Conservation (phyloP, 2,888 invertebrate genomes). For the Drosophila birchii region DNA sequence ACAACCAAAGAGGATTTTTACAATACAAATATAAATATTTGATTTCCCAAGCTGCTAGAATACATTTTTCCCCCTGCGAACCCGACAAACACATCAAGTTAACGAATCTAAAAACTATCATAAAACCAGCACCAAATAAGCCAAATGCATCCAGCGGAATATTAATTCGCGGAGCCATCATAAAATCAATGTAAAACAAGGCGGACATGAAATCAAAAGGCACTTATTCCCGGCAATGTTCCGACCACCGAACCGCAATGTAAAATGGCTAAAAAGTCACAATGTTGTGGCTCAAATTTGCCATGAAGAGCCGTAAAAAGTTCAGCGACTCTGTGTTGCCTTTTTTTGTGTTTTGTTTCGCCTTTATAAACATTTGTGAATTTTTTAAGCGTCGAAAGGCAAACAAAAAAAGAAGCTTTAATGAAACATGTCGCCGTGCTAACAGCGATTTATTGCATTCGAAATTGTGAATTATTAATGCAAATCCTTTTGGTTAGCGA, state of each 20-base stretch:
- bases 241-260: conserved; percentile 18
- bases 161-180: conserved; percentile 9
- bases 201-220: conserved; percentile 39
- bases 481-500: conserved; percentile 19
- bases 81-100: not conserved
- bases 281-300: conserved; percentile 39
- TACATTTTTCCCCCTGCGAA: not conserved
- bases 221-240: conserved; percentile 20
- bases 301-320: conserved; percentile 36
- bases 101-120: conserved; percentile 10
- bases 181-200: conserved; percentile 37
- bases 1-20: not conserved
- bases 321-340: conserved; percentile 6
- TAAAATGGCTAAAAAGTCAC: conserved; percentile 39
- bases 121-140: conserved; percentile 16
- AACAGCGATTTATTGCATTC: conserved; percentile 35
- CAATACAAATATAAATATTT: not conserved
- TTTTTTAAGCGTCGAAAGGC: conserved; percentile 16
- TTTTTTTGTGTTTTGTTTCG: not conserved
- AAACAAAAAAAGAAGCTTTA: conserved; percentile 1
- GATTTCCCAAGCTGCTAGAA: too few species aligned
- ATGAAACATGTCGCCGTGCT: conserved; percentile 10
- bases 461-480: conserved; percentile 30
- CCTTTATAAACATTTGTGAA: conserved; percentile 22
- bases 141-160: conserved; percentile 6